Evolutionary conservation across 2,888 invertebrate genomes (phyloP).

Genomic region (Hydroisotoma schaefferi): DNA sequence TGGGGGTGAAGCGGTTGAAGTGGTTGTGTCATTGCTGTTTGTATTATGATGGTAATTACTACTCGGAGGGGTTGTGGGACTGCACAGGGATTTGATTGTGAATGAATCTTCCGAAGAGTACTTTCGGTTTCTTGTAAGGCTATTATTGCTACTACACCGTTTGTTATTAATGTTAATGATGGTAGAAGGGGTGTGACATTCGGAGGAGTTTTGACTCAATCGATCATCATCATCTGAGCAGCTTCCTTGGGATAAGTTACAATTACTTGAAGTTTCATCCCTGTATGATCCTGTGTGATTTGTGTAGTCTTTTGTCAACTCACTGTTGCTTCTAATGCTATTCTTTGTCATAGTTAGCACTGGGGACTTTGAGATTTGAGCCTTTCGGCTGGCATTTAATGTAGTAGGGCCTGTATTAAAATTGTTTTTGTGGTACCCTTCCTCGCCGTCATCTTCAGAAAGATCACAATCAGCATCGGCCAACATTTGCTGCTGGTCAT

Average conservation of each 20-base stretch:
- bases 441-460: conserved; percentile 4
- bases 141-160: too few relatives aligned
- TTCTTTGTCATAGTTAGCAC: too few relatives aligned
- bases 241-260: neutral
- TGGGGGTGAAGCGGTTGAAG: conserved; percentile 28
- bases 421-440: conserved; percentile 10
- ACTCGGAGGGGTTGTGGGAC: conserved; percentile 24
- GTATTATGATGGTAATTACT: conserved; percentile 24
- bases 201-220: conserved; percentile 2
- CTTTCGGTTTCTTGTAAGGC: conserved; percentile 4
- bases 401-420: neutral
- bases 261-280: neutral
- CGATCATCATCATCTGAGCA: conserved; percentile 1
- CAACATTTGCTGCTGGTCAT: conserved; percentile 40
- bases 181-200: neutral
- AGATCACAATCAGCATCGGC: conserved; percentile 41
- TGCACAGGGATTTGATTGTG: conserved; percentile 27
- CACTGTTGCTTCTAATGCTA: too few relatives aligned
- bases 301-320: neutral
- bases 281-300: neutral
- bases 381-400: too few relatives aligned
- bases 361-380: too few relatives aligned
- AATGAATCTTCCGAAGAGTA: conserved; percentile 24
- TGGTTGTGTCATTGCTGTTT: conserved; percentile 32
- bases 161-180: too few relatives aligned